Conservation (phyloP, 1,140 invertebrate genomes). For the Elymnias hypermnestra region DNA sequence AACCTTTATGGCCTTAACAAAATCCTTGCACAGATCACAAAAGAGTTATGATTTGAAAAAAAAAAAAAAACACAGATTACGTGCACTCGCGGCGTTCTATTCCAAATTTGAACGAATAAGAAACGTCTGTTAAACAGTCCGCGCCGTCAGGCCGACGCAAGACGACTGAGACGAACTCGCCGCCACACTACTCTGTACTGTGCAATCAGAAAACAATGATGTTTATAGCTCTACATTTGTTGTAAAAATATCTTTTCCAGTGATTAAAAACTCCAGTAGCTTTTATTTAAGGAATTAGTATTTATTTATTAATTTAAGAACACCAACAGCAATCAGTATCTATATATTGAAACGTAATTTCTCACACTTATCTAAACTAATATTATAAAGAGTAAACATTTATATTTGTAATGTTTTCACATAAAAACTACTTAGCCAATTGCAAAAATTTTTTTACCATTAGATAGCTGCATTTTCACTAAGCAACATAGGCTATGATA, state of each 20-base stretch:
- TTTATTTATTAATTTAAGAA: too few species aligned
- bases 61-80: constrained; percentile 27
- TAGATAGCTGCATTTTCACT: too few species aligned
- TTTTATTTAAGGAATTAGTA: neutral
- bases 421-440: too few species aligned
- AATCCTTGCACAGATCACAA: constrained; percentile 35
- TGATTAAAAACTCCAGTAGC: neutral
- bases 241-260: constrained; percentile 23
- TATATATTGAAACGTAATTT: too few species aligned
- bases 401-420: too few species aligned
- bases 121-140: constrained; percentile 20
- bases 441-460: too few species aligned
- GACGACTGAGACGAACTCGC: constrained; percentile 27
- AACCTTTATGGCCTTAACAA: constrained; percentile 25
- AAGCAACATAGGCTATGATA: too few species aligned
- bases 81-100: constrained; percentile 32
- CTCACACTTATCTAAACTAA: too few species aligned
- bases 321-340: too few species aligned
- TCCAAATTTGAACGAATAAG: constrained; percentile 6
- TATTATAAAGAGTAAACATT: too few species aligned
- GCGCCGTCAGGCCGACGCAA: constrained; percentile 35
- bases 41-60: neutral
- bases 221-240: constrained; percentile 38
- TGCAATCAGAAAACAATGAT: constrained; percentile 41
- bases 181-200: constrained; percentile 5